Evolutionary conservation across 1,140 invertebrate species (phyloP), one percentile per base, ranked within the genome.

Genomic region (Caenorhabditis tropicalis): DNA sequence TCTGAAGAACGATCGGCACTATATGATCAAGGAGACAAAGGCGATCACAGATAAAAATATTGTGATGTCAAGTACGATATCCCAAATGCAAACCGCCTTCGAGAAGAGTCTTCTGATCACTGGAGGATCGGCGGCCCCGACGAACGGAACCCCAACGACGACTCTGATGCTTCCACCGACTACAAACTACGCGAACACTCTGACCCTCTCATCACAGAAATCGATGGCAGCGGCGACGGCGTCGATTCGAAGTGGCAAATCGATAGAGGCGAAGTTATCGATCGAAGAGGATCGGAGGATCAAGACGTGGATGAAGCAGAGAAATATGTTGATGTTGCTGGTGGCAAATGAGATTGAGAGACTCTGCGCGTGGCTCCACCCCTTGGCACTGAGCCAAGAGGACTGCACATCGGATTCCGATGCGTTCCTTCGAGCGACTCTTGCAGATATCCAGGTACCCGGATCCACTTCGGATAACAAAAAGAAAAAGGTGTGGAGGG

Each of bases 1-100:
- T 15, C 95, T 99, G 94, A 95, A 97, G 91, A 95, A 95, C 7
- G 98, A 99, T 90, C 98, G 97, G 92, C 99, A 99, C 91, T 98
- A 99, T 91, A 92, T 99, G 82, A 95, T 95, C 92, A 94, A 94
- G 27, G 91, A 43, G 21, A 31, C 36, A 0, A 21, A 43, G 33
- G 65, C 65, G 4, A 43, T 33, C 15, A 81, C 46, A 5, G 79
- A 39, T 51, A 81, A 81, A 48, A 74, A 74, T 74, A 24, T 74
- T n/a, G 65, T 43, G 21, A 27, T 74, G 65, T n/a, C 65, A 1
- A 74, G 36, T 24, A 74, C 65, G 7, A 74, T 74, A 36, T 81
- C 79, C 4, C 46, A 81, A 5, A 81, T 81, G 46, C 79, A 51
- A 12, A 81, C 46, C 5, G 21, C 24, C 10, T 51, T 81, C 36